Conservation (phyloP, 92 coral and sea anemone species). For the Isaurus tuberculatus region DNA sequence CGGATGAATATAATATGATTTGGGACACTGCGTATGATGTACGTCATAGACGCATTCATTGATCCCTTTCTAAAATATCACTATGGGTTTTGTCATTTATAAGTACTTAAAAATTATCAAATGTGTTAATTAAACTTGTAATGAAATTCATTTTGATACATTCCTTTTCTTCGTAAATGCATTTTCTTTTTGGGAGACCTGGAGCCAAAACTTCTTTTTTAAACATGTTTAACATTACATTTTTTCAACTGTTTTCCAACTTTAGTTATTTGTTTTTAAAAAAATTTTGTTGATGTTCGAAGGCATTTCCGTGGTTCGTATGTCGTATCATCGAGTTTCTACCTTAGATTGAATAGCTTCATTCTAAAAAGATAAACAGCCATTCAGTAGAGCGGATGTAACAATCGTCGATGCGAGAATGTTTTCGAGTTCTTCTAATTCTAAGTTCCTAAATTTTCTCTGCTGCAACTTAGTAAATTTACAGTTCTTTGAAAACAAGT, state of each 20-base stretch:
- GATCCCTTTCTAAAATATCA: conserved; percentile 20
- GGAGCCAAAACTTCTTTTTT: not conserved
- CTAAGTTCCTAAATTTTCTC: too few relatives aligned
- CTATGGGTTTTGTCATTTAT: not conserved
- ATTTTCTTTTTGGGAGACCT: not conserved
- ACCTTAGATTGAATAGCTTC: too few relatives aligned
- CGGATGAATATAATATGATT: not conserved
- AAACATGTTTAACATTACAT: too few relatives aligned
- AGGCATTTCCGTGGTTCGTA: not conserved
- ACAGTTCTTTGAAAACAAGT: too few relatives aligned
- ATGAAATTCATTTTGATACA: not conserved
- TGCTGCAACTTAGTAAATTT: too few relatives aligned
- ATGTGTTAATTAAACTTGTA: not conserved
- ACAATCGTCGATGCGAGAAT: too few relatives aligned
- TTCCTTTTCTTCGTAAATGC: not conserved
- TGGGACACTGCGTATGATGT: not conserved
- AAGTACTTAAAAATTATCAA: not conserved
- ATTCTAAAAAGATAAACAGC: too few relatives aligned
- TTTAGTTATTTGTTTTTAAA: not conserved
- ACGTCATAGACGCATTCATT: conserved; percentile 10
- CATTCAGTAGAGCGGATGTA: too few relatives aligned
- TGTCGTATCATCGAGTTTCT: too few relatives aligned
- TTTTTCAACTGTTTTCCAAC: too few relatives aligned
- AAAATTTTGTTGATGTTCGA: not conserved
- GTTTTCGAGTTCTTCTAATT: too few relatives aligned